Evolutionary conservation across 2,888 invertebrate species (phyloP), one percentile per base, ranked within the genome.

Genomic region (Caenorhabditis zanzibari): DNA sequence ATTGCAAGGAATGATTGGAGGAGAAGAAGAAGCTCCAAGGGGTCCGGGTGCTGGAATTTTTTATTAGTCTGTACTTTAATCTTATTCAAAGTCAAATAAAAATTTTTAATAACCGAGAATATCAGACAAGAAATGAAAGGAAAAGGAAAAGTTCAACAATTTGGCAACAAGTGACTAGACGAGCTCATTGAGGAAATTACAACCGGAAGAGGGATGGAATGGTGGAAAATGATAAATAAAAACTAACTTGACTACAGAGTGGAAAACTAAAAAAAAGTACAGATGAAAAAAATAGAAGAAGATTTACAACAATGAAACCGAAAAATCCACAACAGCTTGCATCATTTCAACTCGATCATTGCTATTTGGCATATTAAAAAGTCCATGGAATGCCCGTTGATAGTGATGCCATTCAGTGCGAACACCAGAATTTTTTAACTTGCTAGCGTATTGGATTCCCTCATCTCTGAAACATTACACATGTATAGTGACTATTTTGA

Each of bases 341-440:
- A 90, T 81, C 73, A 90, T 91, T 59, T 86, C 81, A 12, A 72
- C 74, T 22, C 89, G 79, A 74, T 89, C 82, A 24, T 66, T 76
- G 71, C 87, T 88, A 59, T 79, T 75, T 12, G 90, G 90, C 91
- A 91, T 91, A 76, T 91, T 90, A 64, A 91, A 76, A n/a, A 91
- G 75, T 16, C 91, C 91, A 74, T 91, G 91, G 73, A 84, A 88
- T 2, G 82, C 87, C 0, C 76, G 77, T 9, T 84, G 82, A 56
- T 85, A 90, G 59, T 90, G 88, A 24, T 47, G 66, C 88, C 88
- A 88, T 24, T 84, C 58, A 9, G 86, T 85, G 12, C 71, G 61
- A 2, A 91, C 90, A 41, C 86, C 86, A 32, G 75, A 44, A 22
- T 81, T 47, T 66, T 85, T 77, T 19, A 91, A 66, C 26, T 85